phyloP scores from a whole-genome alignment of 2,113 vertebrate genomes.

The Gadus macrocephalus region DNA sequence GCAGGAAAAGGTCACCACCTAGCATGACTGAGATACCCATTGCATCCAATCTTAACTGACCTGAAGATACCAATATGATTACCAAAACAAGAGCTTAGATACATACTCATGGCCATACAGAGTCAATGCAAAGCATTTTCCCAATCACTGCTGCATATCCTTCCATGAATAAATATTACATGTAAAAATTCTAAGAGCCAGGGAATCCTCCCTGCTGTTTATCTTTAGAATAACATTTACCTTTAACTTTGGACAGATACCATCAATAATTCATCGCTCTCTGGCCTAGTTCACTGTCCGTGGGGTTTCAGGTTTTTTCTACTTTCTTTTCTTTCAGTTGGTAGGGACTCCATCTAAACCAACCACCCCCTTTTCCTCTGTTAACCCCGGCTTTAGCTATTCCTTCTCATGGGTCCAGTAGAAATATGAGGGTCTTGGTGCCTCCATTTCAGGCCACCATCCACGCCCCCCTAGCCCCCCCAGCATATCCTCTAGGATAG shows the following conservation, averaged over 20 bases:
- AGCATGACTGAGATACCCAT: constrained; percentile 13
- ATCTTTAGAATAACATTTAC: constrained; percentile 53
- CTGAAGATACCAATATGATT: constrained; percentile 35
- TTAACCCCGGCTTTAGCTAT: too few relatives aligned
- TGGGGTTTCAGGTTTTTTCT: constrained; percentile 39
- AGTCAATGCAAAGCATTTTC: constrained; percentile 34
- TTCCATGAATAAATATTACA: constrained; percentile 72
- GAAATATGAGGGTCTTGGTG: too few relatives aligned
- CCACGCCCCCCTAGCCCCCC: neutral
- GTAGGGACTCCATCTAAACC: neutral
- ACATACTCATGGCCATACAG: constrained; percentile 21
- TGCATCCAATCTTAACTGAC: constrained; percentile 18
- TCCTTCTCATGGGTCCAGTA: too few relatives aligned
- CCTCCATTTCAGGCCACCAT: neutral
- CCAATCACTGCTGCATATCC: constrained; percentile 56
- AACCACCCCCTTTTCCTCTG: neutral
- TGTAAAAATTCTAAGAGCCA: constrained; percentile 30
- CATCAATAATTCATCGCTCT: constrained; percentile 48
- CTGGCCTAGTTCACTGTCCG: constrained; percentile 17
- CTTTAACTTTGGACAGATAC: constrained; percentile 50
- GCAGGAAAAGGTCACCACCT: constrained; percentile 13
- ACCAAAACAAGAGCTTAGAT: constrained; percentile 34
- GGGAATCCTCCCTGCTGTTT: constrained; percentile 49
- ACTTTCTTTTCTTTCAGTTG: neutral
- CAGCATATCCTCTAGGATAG: neutral